Conservation (phyloP, 2,797 vertebrate species). For the Siniperca obscura region DNA sequence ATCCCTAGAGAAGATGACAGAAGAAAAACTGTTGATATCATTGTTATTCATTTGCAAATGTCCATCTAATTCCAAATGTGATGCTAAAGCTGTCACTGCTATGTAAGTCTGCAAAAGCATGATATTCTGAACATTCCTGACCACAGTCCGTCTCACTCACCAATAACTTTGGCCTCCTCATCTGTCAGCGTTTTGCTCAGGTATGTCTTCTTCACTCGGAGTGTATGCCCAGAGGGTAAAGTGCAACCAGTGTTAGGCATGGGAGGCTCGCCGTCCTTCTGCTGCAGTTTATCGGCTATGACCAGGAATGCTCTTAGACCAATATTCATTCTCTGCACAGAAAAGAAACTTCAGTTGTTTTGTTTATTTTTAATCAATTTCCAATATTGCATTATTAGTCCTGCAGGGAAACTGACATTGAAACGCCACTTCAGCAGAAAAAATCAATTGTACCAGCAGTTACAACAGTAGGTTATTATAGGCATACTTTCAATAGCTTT, state of each 20-base stretch:
- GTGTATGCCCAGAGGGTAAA: constrained; percentile 95
- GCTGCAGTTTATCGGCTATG: constrained; percentile 96
- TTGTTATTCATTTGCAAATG: background rate
- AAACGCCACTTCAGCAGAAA: background rate
- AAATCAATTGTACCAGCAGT: background rate
- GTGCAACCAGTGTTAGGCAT: constrained; percentile 98
- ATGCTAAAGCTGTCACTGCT: background rate
- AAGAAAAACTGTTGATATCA: background rate
- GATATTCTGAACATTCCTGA: constrained; percentile 29
- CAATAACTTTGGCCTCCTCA: constrained; percentile 98
- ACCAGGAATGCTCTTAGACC: constrained; percentile 97
- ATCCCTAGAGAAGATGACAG: constrained; percentile 86
- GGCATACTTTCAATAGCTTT: background rate
- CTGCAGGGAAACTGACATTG: background rate
- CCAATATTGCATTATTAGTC: background rate
- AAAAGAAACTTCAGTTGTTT: constrained; percentile 15
- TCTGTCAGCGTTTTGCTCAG: constrained; percentile 97
- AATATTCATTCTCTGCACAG: constrained; percentile 96
- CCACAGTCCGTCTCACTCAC: constrained; percentile 77
- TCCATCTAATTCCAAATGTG: background rate
- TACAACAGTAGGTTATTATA: background rate
- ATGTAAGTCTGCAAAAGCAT: background rate
- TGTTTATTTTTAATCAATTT: background rate
- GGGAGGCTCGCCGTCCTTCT: constrained; percentile 97
- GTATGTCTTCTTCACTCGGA: constrained; percentile 97